Evolutionary conservation across 2,113 vertebrate species (phyloP).

Genomic region (Campylomormyrus tamandua): DNA sequence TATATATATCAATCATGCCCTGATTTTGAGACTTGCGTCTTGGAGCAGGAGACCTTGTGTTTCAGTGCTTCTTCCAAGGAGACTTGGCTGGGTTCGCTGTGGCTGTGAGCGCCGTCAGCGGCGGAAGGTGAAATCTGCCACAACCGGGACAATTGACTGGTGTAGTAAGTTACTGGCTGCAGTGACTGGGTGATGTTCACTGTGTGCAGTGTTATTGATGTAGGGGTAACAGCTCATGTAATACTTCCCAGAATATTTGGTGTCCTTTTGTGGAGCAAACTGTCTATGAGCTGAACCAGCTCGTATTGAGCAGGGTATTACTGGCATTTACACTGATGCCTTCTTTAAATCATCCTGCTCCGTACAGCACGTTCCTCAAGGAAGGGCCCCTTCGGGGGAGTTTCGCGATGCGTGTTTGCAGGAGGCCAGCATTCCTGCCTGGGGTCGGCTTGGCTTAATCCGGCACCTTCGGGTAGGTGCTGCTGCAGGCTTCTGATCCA

Average conservation of each 20-base stretch:
- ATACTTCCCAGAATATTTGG: background rate
- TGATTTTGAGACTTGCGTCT: background rate
- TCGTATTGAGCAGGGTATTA: background rate
- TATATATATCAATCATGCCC: too few species aligned
- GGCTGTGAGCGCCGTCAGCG: background rate
- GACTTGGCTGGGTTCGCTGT: background rate
- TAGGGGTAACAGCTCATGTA: background rate
- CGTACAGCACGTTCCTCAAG: background rate
- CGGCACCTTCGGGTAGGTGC: background rate
- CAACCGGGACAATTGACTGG: background rate
- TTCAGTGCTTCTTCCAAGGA: too few species aligned
- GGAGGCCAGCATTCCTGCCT: background rate
- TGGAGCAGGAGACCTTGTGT: too few species aligned
- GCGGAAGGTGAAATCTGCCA: background rate
- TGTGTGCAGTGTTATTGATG: background rate
- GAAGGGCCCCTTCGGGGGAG: background rate
- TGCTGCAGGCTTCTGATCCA: background rate
- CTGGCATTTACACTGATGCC: background rate
- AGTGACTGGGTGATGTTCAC: background rate
- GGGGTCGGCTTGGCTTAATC: background rate
- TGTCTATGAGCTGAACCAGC: background rate
- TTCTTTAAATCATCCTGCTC: background rate
- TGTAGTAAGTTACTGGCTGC: background rate
- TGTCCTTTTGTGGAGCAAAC: background rate
- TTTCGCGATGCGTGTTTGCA: too few species aligned